Conservation (phyloP, 1,140 invertebrate species). For the Panulirus ornatus region DNA sequence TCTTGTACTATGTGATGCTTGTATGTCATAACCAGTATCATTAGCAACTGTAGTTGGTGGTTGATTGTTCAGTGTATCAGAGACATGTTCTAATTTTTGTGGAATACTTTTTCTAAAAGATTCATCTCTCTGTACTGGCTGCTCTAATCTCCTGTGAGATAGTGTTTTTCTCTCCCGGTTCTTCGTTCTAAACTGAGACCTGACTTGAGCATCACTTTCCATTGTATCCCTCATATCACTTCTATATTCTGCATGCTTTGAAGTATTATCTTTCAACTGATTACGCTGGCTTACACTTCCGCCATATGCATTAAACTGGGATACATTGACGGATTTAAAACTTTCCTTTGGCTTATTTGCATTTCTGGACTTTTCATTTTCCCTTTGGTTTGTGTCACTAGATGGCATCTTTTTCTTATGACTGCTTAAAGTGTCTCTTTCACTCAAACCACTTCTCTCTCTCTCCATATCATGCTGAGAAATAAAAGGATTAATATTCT, state of each 20-base stretch:
- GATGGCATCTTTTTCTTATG: not conserved
- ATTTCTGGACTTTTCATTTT: slow-evolving; percentile 28
- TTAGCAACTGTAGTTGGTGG: not conserved
- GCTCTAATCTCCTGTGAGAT: not conserved
- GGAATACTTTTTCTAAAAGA: not conserved
- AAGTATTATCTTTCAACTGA: not conserved
- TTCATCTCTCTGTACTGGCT: not conserved
- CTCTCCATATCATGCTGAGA: not conserved
- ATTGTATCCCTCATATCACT: not conserved
- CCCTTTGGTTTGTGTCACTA: slow-evolving; percentile 11
- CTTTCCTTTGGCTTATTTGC: not conserved
- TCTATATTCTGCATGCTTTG: not conserved
- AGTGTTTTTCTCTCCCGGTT: not conserved
- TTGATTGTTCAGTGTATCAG: not conserved
- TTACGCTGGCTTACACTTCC: not conserved
- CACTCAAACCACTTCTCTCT: not conserved
- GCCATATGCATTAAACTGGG: not conserved
- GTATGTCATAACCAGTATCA: not conserved
- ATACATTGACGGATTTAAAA: not conserved
- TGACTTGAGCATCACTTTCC: not conserved
- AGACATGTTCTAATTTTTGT: not conserved
- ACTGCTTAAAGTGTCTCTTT: not conserved
- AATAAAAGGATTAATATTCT: no score
- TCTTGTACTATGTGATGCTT: not conserved
- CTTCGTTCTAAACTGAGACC: not conserved